phyloP scores from a whole-genome alignment of 2,113 vertebrate genomes.

The Vidua macroura region DNA sequence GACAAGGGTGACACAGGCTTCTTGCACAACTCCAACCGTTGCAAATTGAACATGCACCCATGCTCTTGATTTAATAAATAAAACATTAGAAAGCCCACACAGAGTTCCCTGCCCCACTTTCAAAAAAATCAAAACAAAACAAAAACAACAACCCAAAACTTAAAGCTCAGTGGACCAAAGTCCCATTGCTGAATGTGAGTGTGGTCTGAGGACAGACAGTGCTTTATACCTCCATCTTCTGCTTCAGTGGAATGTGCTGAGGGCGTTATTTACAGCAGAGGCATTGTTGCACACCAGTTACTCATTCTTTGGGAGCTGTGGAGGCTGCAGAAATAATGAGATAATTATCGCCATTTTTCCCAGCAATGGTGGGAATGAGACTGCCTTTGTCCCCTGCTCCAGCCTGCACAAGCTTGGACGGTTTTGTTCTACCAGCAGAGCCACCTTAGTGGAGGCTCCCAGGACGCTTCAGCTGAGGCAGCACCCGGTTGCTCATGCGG shows the following conservation, averaged over 20 bases:
- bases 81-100: background rate
- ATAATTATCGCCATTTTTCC: conserved; percentile 34
- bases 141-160: background rate
- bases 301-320: conserved; percentile 24
- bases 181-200: background rate
- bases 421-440: background rate
- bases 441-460: background rate
- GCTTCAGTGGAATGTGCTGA: conserved; percentile 39
- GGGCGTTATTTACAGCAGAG: conserved; percentile 40
- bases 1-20: background rate
- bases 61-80: background rate
- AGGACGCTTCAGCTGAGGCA: background rate
- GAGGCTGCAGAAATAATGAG: conserved; percentile 58
- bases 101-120: background rate
- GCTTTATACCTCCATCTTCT: background rate
- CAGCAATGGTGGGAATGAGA: conserved; percentile 27
- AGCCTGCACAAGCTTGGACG: background rate
- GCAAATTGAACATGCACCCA: background rate
- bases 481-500: fast-evolving
- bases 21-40: background rate
- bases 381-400: background rate
- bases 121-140: background rate
- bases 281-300: conserved; percentile 51
- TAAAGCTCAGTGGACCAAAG: conserved; percentile 27
- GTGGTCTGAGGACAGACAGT: background rate